phyloP scores from a whole-genome alignment of 30 jellyfish, hydroid and myxozoan species.

The Clytia hemisphaerica region DNA sequence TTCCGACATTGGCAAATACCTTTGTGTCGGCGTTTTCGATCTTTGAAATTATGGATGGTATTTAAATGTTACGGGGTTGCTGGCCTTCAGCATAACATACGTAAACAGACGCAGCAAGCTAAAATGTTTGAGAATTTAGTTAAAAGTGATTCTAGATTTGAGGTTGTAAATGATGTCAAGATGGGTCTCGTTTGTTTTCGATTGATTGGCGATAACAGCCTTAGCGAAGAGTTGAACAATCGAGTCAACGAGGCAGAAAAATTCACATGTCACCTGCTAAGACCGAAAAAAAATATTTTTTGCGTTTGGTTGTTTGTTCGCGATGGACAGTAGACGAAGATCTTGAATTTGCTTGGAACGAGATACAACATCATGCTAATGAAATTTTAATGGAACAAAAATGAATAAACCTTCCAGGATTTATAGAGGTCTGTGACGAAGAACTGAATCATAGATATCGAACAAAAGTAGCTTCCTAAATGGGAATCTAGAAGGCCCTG shows the following conservation, averaged over 20 bases:
- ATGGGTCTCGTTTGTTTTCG: constrained; percentile 6
- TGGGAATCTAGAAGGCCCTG: too few relatives aligned
- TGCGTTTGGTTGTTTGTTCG: constrained; percentile 21
- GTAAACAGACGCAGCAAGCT: constrained; percentile 1
- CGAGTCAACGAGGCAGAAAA: neutral
- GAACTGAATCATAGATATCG: too few relatives aligned
- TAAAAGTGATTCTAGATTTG: constrained; percentile 14
- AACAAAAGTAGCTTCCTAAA: too few relatives aligned
- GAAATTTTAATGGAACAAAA: too few relatives aligned
- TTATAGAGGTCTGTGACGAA: too few relatives aligned
- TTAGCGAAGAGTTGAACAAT: neutral
- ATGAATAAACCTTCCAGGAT: too few relatives aligned
- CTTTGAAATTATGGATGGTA: constrained; percentile 36
- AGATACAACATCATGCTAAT: too few relatives aligned
- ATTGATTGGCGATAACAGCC: constrained; percentile 1
- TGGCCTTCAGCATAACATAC: constrained; percentile 16
- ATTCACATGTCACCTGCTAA: constrained; percentile 7
- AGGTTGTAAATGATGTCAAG: neutral
- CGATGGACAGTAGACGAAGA: too few relatives aligned
- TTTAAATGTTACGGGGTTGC: constrained; percentile 21
- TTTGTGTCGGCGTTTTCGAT: constrained; percentile 36
- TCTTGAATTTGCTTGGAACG: too few relatives aligned
- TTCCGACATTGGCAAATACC: constrained; percentile 37
- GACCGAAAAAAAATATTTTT: neutral
- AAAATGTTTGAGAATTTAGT: neutral